Conservation (phyloP, 2,888 invertebrate genomes). For the Sminthurides aquaticus region DNA sequence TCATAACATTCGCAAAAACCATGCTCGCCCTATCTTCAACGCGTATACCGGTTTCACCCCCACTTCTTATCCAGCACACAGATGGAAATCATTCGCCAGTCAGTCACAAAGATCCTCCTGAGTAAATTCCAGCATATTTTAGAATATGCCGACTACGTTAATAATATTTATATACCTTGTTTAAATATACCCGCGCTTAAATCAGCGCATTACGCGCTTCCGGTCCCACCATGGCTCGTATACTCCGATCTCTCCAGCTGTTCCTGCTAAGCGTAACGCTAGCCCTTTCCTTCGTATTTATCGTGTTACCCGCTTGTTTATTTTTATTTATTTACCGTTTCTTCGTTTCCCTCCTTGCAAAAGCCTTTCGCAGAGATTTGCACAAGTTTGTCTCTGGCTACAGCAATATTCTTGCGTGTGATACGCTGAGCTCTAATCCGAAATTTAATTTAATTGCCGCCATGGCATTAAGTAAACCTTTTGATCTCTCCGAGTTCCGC, state of each 20-base stretch:
- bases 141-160: too few species aligned
- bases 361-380: not conserved
- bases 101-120: too few species aligned
- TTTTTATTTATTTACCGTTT: not conserved
- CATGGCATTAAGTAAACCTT: not conserved
- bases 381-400: not conserved
- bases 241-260: not conserved
- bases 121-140: too few species aligned
- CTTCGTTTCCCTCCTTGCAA: not conserved
- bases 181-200: too few species aligned
- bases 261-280: not conserved
- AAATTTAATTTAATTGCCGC: not conserved
- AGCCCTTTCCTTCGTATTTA: not conserved
- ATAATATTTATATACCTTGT: too few species aligned
- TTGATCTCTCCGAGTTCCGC: not conserved
- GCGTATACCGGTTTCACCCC: too few species aligned
- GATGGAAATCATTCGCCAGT: too few species aligned
- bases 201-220: too few species aligned
- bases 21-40: too few species aligned
- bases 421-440: not conserved
- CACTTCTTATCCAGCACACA: too few species aligned
- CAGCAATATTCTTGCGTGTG: not conserved
- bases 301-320: not conserved
- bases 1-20: too few species aligned
- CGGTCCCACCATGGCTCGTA: too few species aligned